A percentile compares a stretch with the other conserved stretches of the same genome.
These are phyloP conservation scores for Sminthurinus aureus DNA, from an alignment of 2,888 invertebrate species.

Conservation along the genomic window DNA sequence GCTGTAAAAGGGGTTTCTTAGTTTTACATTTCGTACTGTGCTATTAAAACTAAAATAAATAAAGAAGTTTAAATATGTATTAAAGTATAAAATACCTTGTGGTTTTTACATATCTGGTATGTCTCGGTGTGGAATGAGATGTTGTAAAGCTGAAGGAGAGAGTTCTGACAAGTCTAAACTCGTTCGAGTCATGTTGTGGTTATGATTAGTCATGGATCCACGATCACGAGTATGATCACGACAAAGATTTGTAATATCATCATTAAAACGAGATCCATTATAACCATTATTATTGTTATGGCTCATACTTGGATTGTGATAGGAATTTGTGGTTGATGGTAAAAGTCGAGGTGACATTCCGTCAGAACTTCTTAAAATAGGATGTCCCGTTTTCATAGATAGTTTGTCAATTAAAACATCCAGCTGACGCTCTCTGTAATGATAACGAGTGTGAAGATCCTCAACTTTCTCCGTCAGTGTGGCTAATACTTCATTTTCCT, in stretches of 20 bases:
- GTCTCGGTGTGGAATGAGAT: slow-evolving; percentile 34
- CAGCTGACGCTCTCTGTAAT: slow-evolving; percentile 51
- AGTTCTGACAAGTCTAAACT: slow-evolving; percentile 39
- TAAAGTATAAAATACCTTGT: not conserved
- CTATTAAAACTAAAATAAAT: not conserved
- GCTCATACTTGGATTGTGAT: not conserved
- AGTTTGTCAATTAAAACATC: slow-evolving; percentile 47
- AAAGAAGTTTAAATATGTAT: not conserved
- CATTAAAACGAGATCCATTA: not conserved
- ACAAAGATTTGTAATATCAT: not conserved
- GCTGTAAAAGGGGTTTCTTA: too few relatives aligned
- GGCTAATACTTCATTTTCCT: slow-evolving; percentile 53
- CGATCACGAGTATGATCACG: not conserved
- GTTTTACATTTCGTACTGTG: too few relatives aligned
- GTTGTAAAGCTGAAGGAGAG: slow-evolving; percentile 40
- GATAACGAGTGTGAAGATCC: slow-evolving; percentile 49
- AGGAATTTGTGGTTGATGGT: not conserved
- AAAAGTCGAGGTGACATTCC: not conserved
- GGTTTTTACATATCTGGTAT: not conserved
- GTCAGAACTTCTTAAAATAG: not conserved
- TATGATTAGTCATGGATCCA: not conserved
- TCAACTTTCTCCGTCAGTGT: slow-evolving; percentile 53
- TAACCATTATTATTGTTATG: slow-evolving; percentile 2
- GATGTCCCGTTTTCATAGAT: slow-evolving; percentile 38
- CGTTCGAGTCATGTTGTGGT: not conserved